Conservation (phyloP, 2,113 vertebrate genomes). For the Catharus minimus region DNA sequence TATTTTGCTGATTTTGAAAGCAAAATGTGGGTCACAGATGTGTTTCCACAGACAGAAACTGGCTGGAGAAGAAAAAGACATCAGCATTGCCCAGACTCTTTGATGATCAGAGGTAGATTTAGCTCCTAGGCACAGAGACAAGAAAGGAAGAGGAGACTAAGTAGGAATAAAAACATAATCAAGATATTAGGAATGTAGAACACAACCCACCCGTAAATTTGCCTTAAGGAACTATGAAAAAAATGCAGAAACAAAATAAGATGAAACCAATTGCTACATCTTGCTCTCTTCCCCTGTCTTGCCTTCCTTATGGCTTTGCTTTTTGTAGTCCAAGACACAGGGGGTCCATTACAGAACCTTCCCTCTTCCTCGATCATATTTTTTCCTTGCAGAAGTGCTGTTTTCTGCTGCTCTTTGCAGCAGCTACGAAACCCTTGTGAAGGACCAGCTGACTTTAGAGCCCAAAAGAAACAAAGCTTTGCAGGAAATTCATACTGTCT, state of each 20-base stretch:
- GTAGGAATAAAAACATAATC: conserved; percentile 62
- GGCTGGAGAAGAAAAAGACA: conserved; percentile 55
- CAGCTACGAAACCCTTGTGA: background rate
- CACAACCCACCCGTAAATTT: conserved; percentile 50
- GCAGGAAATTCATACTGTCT: background rate
- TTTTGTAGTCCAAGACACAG: background rate
- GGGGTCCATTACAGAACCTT: background rate
- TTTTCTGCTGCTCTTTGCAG: background rate
- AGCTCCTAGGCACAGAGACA: conserved; percentile 34
- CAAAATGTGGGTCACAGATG: conserved; percentile 65
- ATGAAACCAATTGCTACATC: background rate
- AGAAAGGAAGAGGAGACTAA: conserved; percentile 48
- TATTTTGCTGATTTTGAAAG: conserved; percentile 45
- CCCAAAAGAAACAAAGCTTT: background rate
- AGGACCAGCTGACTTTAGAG: background rate
- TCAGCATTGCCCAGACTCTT: conserved; percentile 33
- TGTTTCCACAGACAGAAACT: conserved; percentile 29
- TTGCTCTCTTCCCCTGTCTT: background rate
- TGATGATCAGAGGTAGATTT: conserved; percentile 63
- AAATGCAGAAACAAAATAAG: conserved; percentile 1
- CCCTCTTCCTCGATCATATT: background rate
- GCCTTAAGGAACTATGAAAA: conserved; percentile 14
- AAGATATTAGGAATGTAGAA: conserved; percentile 57
- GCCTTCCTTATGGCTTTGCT: background rate
- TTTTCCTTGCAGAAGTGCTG: background rate